phyloP scores from a whole-genome alignment of 2,888 invertebrate genomes.

The Clepsis dumicolana region DNA sequence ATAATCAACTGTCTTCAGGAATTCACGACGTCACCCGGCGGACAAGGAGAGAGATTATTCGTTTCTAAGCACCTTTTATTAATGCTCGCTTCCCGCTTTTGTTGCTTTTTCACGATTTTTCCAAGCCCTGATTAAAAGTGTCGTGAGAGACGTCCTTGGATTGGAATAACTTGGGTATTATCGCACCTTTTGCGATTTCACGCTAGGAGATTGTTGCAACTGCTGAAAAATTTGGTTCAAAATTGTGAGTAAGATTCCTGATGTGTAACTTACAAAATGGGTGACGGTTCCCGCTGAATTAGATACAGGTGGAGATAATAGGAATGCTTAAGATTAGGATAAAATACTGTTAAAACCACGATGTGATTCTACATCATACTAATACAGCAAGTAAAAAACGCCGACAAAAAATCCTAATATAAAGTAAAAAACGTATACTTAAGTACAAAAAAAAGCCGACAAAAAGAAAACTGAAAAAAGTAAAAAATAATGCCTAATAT shows the following conservation, averaged over 20 bases:
- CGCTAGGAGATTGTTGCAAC: constrained; percentile 1
- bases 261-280: no score
- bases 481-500: no score
- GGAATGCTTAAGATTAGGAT: no score
- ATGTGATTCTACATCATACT: constrained; percentile 61
- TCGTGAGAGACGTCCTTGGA: constrained; percentile 27
- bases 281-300: no score
- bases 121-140: constrained; percentile 41
- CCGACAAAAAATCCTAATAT: no score
- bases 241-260: no score
- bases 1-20: constrained; percentile 73
- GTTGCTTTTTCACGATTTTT: constrained; percentile 46
- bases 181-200: constrained; percentile 11
- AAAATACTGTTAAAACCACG: not conserved
- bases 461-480: no score
- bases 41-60: constrained; percentile 60
- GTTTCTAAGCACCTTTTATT: constrained; percentile 65
- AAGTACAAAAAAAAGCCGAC: no score
- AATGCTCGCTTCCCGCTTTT: constrained; percentile 55
- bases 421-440: no score
- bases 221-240: not conserved
- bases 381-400: no score
- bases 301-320: no score
- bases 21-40: constrained; percentile 63
- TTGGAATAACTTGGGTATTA: constrained; percentile 37